Evolutionary conservation across 2,113 vertebrate species (phyloP), one percentile per base, ranked within the genome.

Genomic region (Delphinapterus leucas): DNA sequence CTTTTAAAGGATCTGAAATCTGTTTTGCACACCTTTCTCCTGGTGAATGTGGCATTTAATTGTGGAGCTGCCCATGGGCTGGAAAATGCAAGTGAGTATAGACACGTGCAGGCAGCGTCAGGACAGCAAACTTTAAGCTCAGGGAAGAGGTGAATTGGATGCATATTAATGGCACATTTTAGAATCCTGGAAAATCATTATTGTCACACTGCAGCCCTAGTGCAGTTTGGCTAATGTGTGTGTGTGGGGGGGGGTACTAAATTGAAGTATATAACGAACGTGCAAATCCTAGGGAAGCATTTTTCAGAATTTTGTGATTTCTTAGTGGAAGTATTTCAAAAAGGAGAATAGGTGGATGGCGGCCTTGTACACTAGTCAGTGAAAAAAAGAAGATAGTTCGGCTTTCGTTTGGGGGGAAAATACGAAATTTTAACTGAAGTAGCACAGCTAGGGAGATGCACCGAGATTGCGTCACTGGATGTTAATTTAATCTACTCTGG

Each of bases 401-500:
- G 73, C 97, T 96, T 97, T 95, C 88, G 55, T 98, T 70, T 98
- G 93, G 95, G 81, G 80, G 83, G 26, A 31, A 96, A 88, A 96
- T 77, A 92, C 21, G 82, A 97, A 92, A 96, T 93, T 95, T 95
- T 88, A 95, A 97, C 93, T 84, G 84, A 97, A 96, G 96, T 88
- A 97, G 87, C 92, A 86, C 33, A 71, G 94, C 95, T 70, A 96
- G 85, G 93, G 95, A 98, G 96, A 95, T 79, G 96, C 91, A 97
- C 1, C 0, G 13, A 98, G 95, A 96, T 94, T 95, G 84, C 0
- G 5, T 98, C 95, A 91, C 93, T 97, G 53, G 87, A 12, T 3
- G 61, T 93, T 96, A 96, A 96, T 88, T 71, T 95, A 98, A 97
- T 96, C 96, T 98, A 96, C 97, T 97, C 97, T 97, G 94, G 93